Evolutionary conservation across 2,888 invertebrate species (phyloP), one percentile per base, ranked within the genome.

Genomic region (Brachypalpus laphriformis): DNA sequence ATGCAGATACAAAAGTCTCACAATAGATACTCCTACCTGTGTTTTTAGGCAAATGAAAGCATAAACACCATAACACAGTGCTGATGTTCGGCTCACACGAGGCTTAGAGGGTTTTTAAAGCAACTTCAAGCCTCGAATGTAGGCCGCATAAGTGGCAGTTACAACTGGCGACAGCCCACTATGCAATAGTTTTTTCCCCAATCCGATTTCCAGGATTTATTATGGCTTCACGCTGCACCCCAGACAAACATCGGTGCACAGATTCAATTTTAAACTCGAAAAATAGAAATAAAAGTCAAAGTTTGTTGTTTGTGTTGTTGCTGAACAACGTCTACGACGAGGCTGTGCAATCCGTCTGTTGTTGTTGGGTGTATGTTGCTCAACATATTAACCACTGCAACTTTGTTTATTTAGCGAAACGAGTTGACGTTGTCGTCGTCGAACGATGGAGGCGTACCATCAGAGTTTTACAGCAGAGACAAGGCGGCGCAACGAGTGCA

Each of bases 391-490:
- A 31, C 49, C 56, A 22, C 14, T 37, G 82, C 82, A 82, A 82
- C 82, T 70, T 76, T 82, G 70, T 82, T 82, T 82, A 70, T 63
- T 65, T 82, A 65, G 75, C 70, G 56, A 75, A 80, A 72, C 56
- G 56, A 8, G 56, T 57, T 75, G 34, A 51, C 25, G 59, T 28
- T n/a, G n/a, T n/a, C n/a, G n/a, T n/a, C n/a, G 11, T 1, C 45
- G 20, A 25, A 28, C 61, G 28, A 28, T 37, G 57, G 47, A 56
- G 66, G 42, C 65, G 47, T 65, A 22, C 34, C n/a, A 31, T 22
- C 22, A n/a, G 14, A 0, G 3, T 37, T 49, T 37, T 37, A 51
- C 72, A 47, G 20, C 68, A 51, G 77, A 77, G 77, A 77, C 77
- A 77, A 59, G 57, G 31, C 63, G 47, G 61, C 51, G 34, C 56